A percentile compares a stretch with the other conserved stretches of the same genome.
These are phyloP conservation scores for Drosophila kanapiae DNA, from an alignment of 1,140 invertebrate species.

Conservation along the genomic window DNA sequence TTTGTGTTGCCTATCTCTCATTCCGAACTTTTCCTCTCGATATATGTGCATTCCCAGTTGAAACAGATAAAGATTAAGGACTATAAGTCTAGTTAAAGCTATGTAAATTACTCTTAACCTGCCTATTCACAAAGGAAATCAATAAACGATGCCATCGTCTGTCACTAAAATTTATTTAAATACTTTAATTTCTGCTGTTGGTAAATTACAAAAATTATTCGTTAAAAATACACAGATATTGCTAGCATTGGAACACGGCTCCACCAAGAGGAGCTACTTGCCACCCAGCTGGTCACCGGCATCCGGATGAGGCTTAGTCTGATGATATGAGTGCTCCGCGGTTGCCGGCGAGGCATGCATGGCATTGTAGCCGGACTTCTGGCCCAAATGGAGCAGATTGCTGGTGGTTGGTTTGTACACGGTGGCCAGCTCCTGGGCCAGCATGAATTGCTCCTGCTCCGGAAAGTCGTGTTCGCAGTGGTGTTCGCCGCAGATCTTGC, in stretches of 20 bases:
- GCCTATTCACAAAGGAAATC: too few species aligned
- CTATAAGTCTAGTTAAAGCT: too few species aligned
- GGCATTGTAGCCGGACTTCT: constrained; percentile 70
- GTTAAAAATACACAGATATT: constrained; percentile 69
- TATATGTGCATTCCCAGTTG: too few species aligned
- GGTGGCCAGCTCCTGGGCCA: constrained; percentile 74
- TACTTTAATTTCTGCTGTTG: constrained; percentile 33
- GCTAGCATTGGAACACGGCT: constrained; percentile 45
- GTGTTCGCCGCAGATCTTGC: constrained; percentile 87
- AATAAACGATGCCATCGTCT: not conserved
- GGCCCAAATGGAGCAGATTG: constrained; percentile 30
- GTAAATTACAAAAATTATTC: constrained; percentile 49
- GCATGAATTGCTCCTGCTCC: constrained; percentile 82
- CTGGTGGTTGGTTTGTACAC: constrained; percentile 68
- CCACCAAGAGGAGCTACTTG: constrained; percentile 7
- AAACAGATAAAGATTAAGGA: too few species aligned
- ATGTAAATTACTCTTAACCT: too few species aligned
- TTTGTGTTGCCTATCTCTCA: too few species aligned
- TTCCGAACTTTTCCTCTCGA: too few species aligned
- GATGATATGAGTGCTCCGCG: constrained; percentile 56
- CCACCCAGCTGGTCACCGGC: constrained; percentile 45
- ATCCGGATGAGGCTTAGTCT: constrained; percentile 42
- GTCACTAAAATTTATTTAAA: constrained; percentile 33
- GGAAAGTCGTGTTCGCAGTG: constrained; percentile 85
- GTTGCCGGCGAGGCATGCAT: constrained; percentile 62